phyloP scores from a whole-genome alignment of 2,797 vertebrate genomes.

The Malacoraja senta region DNA sequence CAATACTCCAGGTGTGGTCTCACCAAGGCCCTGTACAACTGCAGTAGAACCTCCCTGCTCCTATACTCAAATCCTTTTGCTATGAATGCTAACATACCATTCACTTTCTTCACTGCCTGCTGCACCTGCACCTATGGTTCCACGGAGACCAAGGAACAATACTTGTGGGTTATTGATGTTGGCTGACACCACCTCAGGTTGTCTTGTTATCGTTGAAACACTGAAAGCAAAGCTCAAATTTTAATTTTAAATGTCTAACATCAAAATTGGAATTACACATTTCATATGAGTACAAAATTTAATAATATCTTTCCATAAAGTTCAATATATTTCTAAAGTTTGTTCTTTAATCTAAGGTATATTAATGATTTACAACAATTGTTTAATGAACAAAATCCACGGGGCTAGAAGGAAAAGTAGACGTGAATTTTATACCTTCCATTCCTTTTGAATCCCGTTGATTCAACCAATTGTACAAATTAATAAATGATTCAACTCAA shows the following conservation, averaged over 20 bases:
- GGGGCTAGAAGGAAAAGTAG: neutral
- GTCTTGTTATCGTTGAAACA: neutral
- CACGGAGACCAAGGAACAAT: neutral
- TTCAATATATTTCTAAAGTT: neutral
- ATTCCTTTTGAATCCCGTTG: neutral
- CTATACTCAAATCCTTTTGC: too few relatives aligned
- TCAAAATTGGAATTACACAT: neutral
- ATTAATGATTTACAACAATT: neutral
- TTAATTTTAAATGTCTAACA: neutral
- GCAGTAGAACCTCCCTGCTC: too few relatives aligned
- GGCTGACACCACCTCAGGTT: neutral
- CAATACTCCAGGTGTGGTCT: too few relatives aligned
- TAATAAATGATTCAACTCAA: neutral
- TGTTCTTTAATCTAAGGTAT: neutral
- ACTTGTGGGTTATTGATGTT: neutral
- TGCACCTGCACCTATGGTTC: too few relatives aligned
- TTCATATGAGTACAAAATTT: neutral
- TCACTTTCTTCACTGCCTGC: too few relatives aligned
- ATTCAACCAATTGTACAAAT: neutral
- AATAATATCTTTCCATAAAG: neutral
- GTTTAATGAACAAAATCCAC: neutral
- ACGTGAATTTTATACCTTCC: neutral
- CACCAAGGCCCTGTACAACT: too few relatives aligned
- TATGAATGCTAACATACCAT: too few relatives aligned
- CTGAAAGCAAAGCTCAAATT: neutral